These are phyloP conservation scores for Glaucopsyche alexis DNA, from an alignment of 2,888 invertebrate species.

Conservation along the genomic window DNA sequence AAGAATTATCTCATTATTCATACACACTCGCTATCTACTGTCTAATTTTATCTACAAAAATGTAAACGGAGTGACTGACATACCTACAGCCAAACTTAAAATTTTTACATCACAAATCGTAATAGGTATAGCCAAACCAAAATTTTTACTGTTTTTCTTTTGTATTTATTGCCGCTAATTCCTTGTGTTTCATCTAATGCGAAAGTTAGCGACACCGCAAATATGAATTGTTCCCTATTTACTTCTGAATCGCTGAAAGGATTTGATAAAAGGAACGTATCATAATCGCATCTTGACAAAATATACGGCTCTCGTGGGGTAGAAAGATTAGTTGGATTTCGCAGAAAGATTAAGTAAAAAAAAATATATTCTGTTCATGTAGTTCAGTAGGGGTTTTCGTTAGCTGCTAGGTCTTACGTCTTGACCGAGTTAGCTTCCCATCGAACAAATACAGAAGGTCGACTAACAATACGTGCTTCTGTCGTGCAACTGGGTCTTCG, in stretches of 20 bases:
- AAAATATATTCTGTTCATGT: background rate
- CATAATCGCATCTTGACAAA: too few species aligned
- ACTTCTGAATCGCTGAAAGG: too few species aligned
- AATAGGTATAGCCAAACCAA: background rate
- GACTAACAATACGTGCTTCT: constrained; percentile 15
- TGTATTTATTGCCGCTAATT: too few species aligned
- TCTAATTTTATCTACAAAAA: background rate
- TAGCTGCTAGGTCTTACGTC: background rate
- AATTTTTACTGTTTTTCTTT: too few species aligned
- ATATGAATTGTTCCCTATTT: too few species aligned
- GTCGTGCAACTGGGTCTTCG: constrained; percentile 20
- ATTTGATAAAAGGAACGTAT: too few species aligned
- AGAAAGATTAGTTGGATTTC: too few species aligned
- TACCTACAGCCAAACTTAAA: background rate
- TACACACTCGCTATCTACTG: background rate
- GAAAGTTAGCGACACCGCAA: too few species aligned
- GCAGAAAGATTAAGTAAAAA: too few species aligned
- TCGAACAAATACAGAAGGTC: background rate
- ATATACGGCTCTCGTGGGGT: too few species aligned
- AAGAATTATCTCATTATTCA: constrained; percentile 1
- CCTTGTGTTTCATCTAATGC: too few species aligned
- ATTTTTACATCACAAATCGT: background rate
- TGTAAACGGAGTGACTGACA: background rate
- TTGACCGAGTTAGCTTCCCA: constrained; percentile 21
- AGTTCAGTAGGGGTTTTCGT: background rate